A percentile compares a stretch with the other conserved stretches of the same genome.
These are phyloP conservation scores for Pseudobourletiella spinata DNA, from an alignment of 1,140 invertebrate species.

Conservation along the genomic window DNA sequence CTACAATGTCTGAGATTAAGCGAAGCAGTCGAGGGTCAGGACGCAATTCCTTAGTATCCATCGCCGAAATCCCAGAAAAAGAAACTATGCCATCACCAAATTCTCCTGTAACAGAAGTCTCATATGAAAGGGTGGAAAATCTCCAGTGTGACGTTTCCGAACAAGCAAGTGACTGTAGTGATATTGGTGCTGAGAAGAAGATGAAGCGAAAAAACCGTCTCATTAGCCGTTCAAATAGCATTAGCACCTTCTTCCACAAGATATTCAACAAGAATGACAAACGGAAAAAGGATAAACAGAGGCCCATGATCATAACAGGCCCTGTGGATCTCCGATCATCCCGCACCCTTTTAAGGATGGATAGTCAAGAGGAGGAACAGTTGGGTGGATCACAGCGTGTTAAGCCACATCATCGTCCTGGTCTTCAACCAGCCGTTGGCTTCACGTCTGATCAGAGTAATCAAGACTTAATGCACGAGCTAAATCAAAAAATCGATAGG, in stretches of 20 bases:
- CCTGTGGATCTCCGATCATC: conserved; percentile 26
- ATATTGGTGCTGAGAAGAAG: background rate
- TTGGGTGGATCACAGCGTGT: background rate
- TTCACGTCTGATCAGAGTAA: conserved; percentile 14
- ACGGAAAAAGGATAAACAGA: conserved; percentile 18
- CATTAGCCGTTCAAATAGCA: background rate
- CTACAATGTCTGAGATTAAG: background rate
- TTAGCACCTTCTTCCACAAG: conserved; percentile 28
- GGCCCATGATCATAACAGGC: conserved; percentile 26
- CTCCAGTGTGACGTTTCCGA: too few relatives aligned
- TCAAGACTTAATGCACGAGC: conserved; percentile 24
- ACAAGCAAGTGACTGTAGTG: background rate
- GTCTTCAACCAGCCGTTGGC: conserved; percentile 7
- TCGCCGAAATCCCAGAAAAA: conserved; percentile 24
- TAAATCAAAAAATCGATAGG: conserved; percentile 20
- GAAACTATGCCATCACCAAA: background rate
- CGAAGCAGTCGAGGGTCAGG: background rate
- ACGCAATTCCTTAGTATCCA: conserved; percentile 20
- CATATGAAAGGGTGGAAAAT: too few relatives aligned
- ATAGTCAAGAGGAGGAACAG: background rate
- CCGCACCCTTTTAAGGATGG: too few relatives aligned
- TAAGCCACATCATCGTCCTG: background rate
- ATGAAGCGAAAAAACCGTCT: conserved; percentile 7
- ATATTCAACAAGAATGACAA: conserved; percentile 24
- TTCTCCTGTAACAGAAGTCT: too few relatives aligned